Base-by-base conservation (phyloP, 2,113 vertebrate genomes). In the Gobius niger region DNA sequence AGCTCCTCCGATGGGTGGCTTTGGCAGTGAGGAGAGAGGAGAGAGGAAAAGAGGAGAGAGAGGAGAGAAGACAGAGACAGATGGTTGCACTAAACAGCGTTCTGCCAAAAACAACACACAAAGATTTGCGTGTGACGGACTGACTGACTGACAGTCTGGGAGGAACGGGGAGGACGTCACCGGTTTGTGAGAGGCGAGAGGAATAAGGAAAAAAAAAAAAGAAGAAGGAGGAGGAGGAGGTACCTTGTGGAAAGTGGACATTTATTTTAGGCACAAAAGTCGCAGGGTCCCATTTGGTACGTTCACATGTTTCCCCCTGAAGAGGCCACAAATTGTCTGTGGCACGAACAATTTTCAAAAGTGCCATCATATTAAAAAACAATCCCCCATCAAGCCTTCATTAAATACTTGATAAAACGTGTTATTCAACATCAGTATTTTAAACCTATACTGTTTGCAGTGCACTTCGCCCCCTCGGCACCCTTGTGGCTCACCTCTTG, bases 51-150 rank as follows among this genome's bases (percentile, higher is more conserved):
- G 63, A 73, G 54, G 56, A 53, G 66, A 69, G 62, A 70, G 62
- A 56, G 70, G 54, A 54, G 64, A 72, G 68, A 10, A 76, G 70
- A 95, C 92, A 97, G 93, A 95, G 96, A 99, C 97, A 98, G 97
- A 98, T 98, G 96, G 96, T 96, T 96, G 93, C 93, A 93, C 95
- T 93, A 94, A 95, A 93, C 91, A 93, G 84, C 89, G 78, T 90
- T 92, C 93, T 98, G 96, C 96, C 96, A 98, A 96, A 90, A 92
- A 91, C 86, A 91, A 92, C 90, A 90, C 89, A 91, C 94, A 91
- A 94, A 94, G 91, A 90, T 90, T 91, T 69, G 90, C 89, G 91
- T 94, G 91, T 94, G 95, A 95, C 93, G 94, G 88, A 86, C 84
- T 94, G 95, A 96, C 84, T 94, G 95, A 96, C 93, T 95, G 94